Percentiles rank a stretch among this genome's conserved stretches.
Evolutionary conservation across 2,113 vertebrate genomes (phyloP).

Genomic region (Meles meles): DNA sequence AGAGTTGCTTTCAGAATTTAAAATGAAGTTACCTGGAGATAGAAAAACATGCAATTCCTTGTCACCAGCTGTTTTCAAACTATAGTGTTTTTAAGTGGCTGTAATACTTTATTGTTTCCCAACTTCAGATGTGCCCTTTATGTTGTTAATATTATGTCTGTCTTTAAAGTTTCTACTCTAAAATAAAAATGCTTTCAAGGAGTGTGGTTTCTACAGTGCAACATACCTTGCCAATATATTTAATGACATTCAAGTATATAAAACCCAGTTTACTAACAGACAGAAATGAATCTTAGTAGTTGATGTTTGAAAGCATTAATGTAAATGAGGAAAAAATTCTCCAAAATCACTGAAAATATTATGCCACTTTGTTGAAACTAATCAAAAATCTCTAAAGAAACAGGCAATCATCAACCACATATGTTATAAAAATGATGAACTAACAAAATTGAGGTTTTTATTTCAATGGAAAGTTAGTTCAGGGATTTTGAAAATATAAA

Average conservation of each 20-base stretch:
- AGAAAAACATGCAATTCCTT: conserved; percentile 13
- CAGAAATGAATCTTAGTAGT: not conserved
- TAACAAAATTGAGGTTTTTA: not conserved
- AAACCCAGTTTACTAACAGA: not conserved
- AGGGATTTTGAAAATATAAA: not conserved
- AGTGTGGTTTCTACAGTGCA: not conserved
- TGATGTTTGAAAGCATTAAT: not conserved
- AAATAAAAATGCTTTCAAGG: not conserved
- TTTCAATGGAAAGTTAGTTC: not conserved
- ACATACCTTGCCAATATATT: not conserved
- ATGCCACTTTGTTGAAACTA: not conserved
- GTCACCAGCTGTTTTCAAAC: conserved; percentile 51
- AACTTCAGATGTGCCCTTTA: conserved; percentile 7
- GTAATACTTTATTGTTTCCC: not conserved
- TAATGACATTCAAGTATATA: not conserved
- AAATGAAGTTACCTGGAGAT: not conserved
- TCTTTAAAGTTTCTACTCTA: not conserved
- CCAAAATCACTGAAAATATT: not conserved
- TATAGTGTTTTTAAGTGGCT: conserved; percentile 24
- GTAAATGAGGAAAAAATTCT: not conserved
- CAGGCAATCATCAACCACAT: not conserved
- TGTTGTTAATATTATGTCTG: not conserved
- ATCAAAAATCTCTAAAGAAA: not conserved
- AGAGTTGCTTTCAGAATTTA: not conserved
- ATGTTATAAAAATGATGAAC: not conserved